Conservation (phyloP, 2,888 invertebrate species). For the Eumerus sabulonum region DNA sequence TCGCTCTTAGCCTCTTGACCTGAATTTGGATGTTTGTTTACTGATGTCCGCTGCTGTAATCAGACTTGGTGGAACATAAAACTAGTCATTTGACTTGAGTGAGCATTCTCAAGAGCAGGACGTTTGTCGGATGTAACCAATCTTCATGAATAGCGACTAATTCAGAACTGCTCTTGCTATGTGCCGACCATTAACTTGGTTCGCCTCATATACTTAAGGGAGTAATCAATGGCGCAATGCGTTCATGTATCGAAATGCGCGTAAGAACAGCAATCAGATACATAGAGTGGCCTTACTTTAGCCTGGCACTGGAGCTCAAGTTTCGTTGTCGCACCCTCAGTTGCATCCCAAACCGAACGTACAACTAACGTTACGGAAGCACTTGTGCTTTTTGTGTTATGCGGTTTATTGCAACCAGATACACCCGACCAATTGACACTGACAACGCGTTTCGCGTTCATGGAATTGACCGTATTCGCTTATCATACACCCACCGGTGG, state of each 20-base stretch:
- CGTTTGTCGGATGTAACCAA: too few species aligned
- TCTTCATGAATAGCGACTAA: too few species aligned
- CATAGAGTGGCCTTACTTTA: too few species aligned
- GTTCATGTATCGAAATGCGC: too few species aligned
- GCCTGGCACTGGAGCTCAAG: too few species aligned
- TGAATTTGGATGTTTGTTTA: conserved; percentile 29
- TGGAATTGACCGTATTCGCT: not conserved
- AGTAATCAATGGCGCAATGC: too few species aligned
- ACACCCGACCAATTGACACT: not conserved
- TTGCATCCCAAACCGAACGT: too few species aligned
- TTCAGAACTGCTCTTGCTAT: not conserved
- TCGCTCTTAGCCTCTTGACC: conserved; percentile 41
- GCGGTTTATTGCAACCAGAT: not conserved
- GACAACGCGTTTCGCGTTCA: not conserved
- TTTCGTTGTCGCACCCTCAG: too few species aligned
- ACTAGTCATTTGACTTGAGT: conserved; percentile 14
- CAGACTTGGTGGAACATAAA: not conserved
- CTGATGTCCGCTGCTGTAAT: conserved; percentile 9
- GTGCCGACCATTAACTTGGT: conserved; percentile 5
- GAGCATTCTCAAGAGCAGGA: not conserved
- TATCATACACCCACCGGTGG: not conserved
- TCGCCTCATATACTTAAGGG: too few species aligned
- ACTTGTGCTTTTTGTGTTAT: not conserved
- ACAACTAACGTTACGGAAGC: too few species aligned
- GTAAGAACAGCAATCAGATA: too few species aligned